Conservation (phyloP, 2,797 vertebrate genomes). For the Meriones psammophilus region DNA sequence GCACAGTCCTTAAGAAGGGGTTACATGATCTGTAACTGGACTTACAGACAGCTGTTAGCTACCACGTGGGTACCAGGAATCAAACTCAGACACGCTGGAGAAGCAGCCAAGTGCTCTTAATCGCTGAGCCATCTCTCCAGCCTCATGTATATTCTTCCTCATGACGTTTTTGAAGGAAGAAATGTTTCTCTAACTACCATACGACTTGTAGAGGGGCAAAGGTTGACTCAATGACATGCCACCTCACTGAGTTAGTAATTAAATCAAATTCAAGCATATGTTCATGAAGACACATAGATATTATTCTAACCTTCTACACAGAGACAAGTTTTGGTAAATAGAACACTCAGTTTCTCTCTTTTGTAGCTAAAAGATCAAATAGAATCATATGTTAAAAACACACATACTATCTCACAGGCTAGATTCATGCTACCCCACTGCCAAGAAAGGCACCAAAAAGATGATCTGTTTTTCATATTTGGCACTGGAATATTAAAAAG, state of each 20-base stretch:
- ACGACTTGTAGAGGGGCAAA: background rate
- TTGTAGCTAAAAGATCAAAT: background rate
- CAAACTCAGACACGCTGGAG: background rate
- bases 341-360: background rate
- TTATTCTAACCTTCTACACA: background rate
- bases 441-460: background rate
- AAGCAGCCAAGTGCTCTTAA: too few species aligned
- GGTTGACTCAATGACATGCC: background rate
- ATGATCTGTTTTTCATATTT: background rate
- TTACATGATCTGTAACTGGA: background rate
- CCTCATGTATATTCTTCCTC: background rate
- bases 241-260: background rate
- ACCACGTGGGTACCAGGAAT: background rate
- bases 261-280: background rate
- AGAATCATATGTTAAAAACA: background rate
- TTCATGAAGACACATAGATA: background rate
- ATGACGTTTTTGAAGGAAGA: background rate
- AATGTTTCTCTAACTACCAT: background rate
- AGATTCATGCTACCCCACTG: background rate
- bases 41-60: background rate
- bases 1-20: background rate
- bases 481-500: background rate
- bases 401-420: background rate
- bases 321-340: background rate
- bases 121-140: too few species aligned